phyloP scores from a whole-genome alignment of 2,888 invertebrate genomes.

The Caenorhabditis becei region DNA sequence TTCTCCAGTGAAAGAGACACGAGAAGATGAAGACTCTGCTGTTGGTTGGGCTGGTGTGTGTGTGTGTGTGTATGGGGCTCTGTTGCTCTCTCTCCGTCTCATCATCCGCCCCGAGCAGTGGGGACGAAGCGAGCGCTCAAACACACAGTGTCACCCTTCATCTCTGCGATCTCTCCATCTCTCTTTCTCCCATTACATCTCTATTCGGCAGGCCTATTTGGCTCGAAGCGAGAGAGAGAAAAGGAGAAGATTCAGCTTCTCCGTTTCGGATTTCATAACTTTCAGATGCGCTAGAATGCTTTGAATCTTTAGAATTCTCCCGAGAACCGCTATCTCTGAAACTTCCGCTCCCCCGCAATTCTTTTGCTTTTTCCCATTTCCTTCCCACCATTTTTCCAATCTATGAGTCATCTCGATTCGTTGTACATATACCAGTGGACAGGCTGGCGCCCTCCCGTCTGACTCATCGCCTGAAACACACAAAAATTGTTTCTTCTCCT shows the following conservation, averaged over 20 bases:
- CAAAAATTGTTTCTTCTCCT: conserved; percentile 5
- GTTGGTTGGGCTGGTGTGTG: conserved; percentile 15
- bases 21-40: conserved; percentile 13
- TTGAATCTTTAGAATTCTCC: too few relatives aligned
- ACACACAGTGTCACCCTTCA: conserved; percentile 11
- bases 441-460: background rate
- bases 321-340: too few relatives aligned
- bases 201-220: conserved; percentile 4
- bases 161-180: background rate
- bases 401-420: conserved; percentile 21
- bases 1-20: background rate
- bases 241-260: background rate
- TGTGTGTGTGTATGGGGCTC: too few relatives aligned
- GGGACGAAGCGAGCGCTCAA: conserved; percentile 8
- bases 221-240: conserved; percentile 24
- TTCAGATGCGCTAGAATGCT: too few relatives aligned
- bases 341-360: too few relatives aligned
- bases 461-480: conserved; percentile 19
- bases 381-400: conserved; percentile 1
- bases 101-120: background rate
- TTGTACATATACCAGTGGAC: conserved; percentile 6
- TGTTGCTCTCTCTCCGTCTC: conserved; percentile 7
- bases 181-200: background rate
- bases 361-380: conserved; percentile 3
- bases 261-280: too few relatives aligned